phyloP scores from a whole-genome alignment of 2,113 vertebrate genomes.

The Prunella fulvescens region DNA sequence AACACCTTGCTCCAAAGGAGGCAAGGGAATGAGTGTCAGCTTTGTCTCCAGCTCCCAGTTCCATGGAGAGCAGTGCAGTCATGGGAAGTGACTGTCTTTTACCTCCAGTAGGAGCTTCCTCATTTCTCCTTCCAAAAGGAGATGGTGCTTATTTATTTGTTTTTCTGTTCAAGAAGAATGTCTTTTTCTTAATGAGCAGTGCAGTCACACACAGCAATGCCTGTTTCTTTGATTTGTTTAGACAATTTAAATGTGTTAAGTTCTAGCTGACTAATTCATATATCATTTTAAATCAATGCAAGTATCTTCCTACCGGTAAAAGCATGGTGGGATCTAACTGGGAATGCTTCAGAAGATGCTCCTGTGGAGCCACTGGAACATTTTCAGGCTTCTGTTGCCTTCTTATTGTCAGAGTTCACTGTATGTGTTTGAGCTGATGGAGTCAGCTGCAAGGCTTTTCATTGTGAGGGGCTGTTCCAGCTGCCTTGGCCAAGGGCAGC shows the following conservation, averaged over 20 bases:
- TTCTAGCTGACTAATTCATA: not conserved
- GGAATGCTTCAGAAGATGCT: not conserved
- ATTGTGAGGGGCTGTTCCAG: not conserved
- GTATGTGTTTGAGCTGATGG: not conserved
- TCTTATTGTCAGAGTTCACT: not conserved
- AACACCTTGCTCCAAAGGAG: not conserved
- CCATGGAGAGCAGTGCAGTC: not conserved
- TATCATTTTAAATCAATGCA: not conserved
- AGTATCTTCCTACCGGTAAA: not conserved
- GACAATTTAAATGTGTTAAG: not conserved
- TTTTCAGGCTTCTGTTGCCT: not conserved
- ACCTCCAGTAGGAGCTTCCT: not conserved
- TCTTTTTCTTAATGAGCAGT: not conserved
- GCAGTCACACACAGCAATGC: not conserved
- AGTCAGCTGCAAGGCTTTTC: not conserved
- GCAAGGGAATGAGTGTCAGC: not conserved
- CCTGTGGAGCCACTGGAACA: not conserved
- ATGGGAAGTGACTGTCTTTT: not conserved
- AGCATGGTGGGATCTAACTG: accelerated
- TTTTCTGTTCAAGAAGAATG: not conserved
- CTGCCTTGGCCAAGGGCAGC: not conserved
- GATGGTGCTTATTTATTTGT: not conserved
- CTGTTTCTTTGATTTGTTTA: not conserved
- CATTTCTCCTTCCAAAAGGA: not conserved
- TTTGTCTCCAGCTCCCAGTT: not conserved